Conservation (phyloP, 2,113 vertebrate genomes). For the Astatotilapia flaviijosephi region DNA sequence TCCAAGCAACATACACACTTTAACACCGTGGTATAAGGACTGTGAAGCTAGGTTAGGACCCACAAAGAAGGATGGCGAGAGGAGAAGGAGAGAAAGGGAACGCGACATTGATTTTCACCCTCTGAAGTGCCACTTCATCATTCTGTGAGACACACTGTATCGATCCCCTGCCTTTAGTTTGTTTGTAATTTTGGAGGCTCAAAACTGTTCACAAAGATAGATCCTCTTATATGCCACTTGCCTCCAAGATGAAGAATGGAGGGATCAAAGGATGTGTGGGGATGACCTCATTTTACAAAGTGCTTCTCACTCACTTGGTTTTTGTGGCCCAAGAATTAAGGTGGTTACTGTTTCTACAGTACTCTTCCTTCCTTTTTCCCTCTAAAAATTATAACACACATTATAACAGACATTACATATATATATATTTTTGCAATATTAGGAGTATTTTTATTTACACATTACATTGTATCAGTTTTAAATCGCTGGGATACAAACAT, state of each 20-base stretch:
- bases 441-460: background rate
- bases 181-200: slow-evolving; percentile 76
- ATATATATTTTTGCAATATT: background rate
- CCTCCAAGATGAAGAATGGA: slow-evolving; percentile 49
- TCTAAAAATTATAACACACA: no score
- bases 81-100: slow-evolving; percentile 4
- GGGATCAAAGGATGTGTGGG: slow-evolving; percentile 51
- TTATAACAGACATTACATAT: background rate
- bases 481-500: background rate
- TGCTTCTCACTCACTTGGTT: background rate
- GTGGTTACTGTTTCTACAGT: background rate
- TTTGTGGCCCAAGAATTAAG: background rate
- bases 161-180: slow-evolving; percentile 72
- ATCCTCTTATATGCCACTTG: slow-evolving; percentile 50
- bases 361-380: background rate
- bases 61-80: slow-evolving; percentile 2
- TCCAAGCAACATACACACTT: slow-evolving; percentile 1
- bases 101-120: slow-evolving; percentile 68
- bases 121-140: slow-evolving; percentile 77
- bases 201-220: slow-evolving; percentile 65
- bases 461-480: background rate
- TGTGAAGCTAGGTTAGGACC: slow-evolving; percentile 24
- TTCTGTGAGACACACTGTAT: slow-evolving; percentile 69
- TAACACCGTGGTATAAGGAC: slow-evolving; percentile 6
- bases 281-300: slow-evolving; percentile 56